phyloP scores from a whole-genome alignment of 2,888 invertebrate genomes.

The Chalcis sispes region DNA sequence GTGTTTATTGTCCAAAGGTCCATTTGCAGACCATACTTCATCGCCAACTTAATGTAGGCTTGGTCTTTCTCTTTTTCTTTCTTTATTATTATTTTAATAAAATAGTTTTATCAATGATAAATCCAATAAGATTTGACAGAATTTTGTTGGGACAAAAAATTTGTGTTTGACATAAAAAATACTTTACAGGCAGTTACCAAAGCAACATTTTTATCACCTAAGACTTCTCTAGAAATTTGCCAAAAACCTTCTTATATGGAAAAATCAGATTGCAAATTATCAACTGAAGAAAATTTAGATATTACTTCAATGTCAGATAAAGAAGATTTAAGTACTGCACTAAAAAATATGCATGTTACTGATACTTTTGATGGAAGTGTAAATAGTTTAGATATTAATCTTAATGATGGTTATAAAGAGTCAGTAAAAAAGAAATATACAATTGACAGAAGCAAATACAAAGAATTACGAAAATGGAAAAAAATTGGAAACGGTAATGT shows the following conservation, averaged over 20 bases:
- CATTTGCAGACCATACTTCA: slow-evolving; percentile 61
- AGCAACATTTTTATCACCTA: slow-evolving; percentile 26
- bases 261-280: slow-evolving; percentile 37
- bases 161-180: background rate
- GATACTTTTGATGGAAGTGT: slow-evolving; percentile 43
- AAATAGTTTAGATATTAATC: slow-evolving; percentile 56
- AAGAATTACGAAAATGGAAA: slow-evolving; percentile 68
- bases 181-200: slow-evolving; percentile 46
- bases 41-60: slow-evolving; percentile 67
- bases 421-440: slow-evolving; percentile 49
- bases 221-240: slow-evolving; percentile 21
- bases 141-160: background rate
- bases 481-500: slow-evolving; percentile 64
- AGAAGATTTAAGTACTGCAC: slow-evolving; percentile 27
- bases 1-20: slow-evolving; percentile 65
- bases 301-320: slow-evolving; percentile 38
- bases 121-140: background rate
- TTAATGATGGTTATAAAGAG: slow-evolving; percentile 39
- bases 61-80: slow-evolving; percentile 49
- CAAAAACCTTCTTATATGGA: slow-evolving; percentile 43
- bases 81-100: slow-evolving; percentile 36
- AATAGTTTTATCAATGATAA: background rate
- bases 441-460: slow-evolving; percentile 65
- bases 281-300: slow-evolving; percentile 52
- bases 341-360: slow-evolving; percentile 45